A percentile compares a stretch with the other conserved stretches of the same genome.
These are phyloP conservation scores for Cariama cristata DNA, from an alignment of 2,113 vertebrate genomes.

Conservation along the genomic window DNA sequence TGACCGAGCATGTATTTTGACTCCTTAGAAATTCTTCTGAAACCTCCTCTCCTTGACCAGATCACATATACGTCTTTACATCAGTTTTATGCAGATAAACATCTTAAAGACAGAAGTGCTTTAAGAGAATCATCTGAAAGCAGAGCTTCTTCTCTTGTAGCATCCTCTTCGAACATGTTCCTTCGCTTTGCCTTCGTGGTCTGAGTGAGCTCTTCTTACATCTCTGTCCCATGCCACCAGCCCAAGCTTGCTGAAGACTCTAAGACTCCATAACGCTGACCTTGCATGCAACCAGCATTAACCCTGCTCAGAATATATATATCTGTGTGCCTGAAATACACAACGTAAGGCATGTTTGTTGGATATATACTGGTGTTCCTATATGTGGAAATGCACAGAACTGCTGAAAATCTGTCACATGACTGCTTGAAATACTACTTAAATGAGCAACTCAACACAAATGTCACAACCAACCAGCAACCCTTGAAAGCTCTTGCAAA, in stretches of 20 bases:
- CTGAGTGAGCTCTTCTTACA: not conserved
- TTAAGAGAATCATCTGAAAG: not conserved
- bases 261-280: not conserved
- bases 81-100: not conserved
- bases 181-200: not conserved
- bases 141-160: not conserved
- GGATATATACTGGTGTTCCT: not conserved
- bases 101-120: not conserved
- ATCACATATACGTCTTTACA: not conserved
- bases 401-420: not conserved
- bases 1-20: not conserved
- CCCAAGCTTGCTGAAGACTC: not conserved
- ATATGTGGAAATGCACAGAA: not conserved
- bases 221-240: not conserved
- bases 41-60: not conserved
- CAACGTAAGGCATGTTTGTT: fast-evolving
- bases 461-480: not conserved
- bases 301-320: fast-evolving
- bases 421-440: not conserved
- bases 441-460: not conserved
- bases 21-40: not conserved
- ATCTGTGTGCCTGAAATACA: not conserved
- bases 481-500: not conserved
- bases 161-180: not conserved
- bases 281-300: fast-evolving